Base-by-base conservation (phyloP, 2,888 invertebrate genomes). In the Entomobrya proxima region DNA sequence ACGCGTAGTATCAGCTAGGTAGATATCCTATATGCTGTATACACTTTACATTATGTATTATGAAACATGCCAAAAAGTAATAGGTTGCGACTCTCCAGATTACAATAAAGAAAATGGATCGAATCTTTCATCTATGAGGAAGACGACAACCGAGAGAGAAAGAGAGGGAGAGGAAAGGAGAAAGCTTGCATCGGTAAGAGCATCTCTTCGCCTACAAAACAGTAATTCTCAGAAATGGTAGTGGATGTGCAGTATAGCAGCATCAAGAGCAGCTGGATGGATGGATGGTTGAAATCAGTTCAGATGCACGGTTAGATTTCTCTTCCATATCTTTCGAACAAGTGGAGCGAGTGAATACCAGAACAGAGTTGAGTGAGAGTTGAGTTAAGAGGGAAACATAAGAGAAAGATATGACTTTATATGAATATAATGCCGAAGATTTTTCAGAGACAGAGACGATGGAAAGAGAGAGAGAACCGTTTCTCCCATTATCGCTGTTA, bases 101-200 rank as follows among this genome's bases (percentile, higher is more conserved):
- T 85, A 85, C 79, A 85, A 85, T 79, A 75, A 85, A 80, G 85
- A 85, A 85, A 85, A 85, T 85, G 75, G 85, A 85, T 85, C 85
- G 79, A 85, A 85, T 85, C 85, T 85, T 75, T 85, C 85, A 85
- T 75, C 85, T 84, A 61, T 44, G 58, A 44, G 35, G 77, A 78
- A 64, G 77, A 67, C 61, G 61, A 21, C 64, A 32, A 64, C 30
- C 21, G 58, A 35, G 52, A 75, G 32, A 81, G 30, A 61, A n/a
- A 61, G 37, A 47, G 72, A 72, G 13, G 30, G 55, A 76, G 13
- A 75, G 55, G 64, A 69, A 85, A 76, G 69, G 77, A 84, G 69
- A 84, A 84, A 82, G 82, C 75, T 61, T 30, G 77, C 77, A 64
- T 61, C 58, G 4, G 61, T 44, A 77, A 77, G 61, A 76, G 52